Evolutionary conservation across 2,113 vertebrate genomes (phyloP), one percentile per base, ranked within the genome.

Genomic region (Pygoscelis adeliae): DNA sequence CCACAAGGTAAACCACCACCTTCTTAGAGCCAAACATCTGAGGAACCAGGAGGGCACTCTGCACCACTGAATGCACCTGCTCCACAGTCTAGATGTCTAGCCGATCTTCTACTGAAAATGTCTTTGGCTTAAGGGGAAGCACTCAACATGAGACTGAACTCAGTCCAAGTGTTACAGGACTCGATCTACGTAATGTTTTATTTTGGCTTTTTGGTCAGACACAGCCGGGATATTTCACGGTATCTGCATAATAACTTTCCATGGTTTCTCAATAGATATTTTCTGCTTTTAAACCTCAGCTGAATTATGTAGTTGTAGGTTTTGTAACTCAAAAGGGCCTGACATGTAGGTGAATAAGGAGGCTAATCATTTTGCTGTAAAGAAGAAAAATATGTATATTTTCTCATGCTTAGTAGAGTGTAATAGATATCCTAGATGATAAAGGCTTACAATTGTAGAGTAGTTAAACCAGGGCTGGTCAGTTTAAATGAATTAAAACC

Each of bases 401-500:
- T 95, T 96, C 63, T 94, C 61, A 79, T 94, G 62, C 59, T 77
- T 91, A 74, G 46, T n/a, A 66, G 62, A 90, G 53, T 62, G 52
- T 70, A 93, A 93, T 73, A 71, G 81, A 95, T 95, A 94, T 69
- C 56, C 83, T 93, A 77, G 71, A 95, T 93, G 77, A 83, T 74
- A 92, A 92, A 96, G 86, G 20, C 89, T 89, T 30, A 21, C 59
- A 94, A 26, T 10, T 3, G 4, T 73, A 65, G 85, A 96, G 83
- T 44, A 89, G 63, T 82, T 93, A 93, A 96, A 95, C 74, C 59
- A 96, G 66, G 52, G 13, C 71, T 76, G 74, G 66, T 96, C 90
- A 90, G 83, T 94, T 90, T 97, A 93, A 96, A 94, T 95, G 83
- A 97, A 89, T 95, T 90, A 95, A 96, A 95, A 73, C 93, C 76